These are phyloP conservation scores for Python bivittatus DNA, from an alignment of 2,113 vertebrate species.

Conservation along the genomic window DNA sequence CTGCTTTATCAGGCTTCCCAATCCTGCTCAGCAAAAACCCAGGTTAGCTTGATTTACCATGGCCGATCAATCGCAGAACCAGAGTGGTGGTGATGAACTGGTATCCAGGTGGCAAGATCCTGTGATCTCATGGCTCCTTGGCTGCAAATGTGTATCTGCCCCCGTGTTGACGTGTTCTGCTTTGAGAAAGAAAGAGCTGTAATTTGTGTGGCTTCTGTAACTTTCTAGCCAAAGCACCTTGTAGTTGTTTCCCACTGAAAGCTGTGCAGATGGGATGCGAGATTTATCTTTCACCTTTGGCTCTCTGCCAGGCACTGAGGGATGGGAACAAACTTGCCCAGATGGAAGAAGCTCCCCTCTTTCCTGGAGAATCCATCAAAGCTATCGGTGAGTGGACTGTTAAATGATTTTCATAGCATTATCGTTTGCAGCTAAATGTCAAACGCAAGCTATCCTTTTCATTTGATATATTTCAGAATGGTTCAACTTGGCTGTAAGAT, in stretches of 20 bases:
- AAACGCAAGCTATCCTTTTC: constrained; percentile 23
- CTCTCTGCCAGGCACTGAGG: constrained; percentile 79
- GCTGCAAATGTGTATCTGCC: neutral
- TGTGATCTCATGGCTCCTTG: neutral
- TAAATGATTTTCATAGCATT: constrained; percentile 7
- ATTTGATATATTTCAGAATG: neutral
- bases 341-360: constrained; percentile 89
- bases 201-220: constrained; percentile 56
- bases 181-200: constrained; percentile 45
- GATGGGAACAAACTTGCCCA: constrained; percentile 82
- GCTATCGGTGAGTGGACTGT: constrained; percentile 78
- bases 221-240: constrained; percentile 57
- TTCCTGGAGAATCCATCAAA: constrained; percentile 92
- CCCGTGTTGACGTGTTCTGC: constrained; percentile 32
- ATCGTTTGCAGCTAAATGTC: constrained; percentile 20
- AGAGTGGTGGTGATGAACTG: neutral
- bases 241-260: constrained; percentile 16
- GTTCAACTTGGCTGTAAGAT: constrained; percentile 8
- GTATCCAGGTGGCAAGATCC: neutral
- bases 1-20: neutral
- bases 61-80: neutral
- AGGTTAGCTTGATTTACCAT: no score
- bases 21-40: neutral
- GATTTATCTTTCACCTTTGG: constrained; percentile 66
- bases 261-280: constrained; percentile 54